phyloP scores from a whole-genome alignment of 2,797 vertebrate genomes.

The Liparis tanakae region DNA sequence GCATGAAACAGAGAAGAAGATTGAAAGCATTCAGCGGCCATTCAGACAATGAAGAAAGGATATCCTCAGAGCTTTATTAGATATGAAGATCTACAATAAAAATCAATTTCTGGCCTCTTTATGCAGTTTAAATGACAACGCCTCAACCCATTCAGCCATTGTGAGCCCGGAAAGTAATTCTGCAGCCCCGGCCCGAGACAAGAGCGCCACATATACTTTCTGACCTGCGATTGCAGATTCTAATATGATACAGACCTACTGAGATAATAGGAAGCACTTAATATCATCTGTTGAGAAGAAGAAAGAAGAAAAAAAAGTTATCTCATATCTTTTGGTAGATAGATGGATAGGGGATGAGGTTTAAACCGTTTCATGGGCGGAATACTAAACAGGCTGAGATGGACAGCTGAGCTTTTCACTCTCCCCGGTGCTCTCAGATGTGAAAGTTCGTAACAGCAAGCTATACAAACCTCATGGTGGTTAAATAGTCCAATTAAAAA shows the following conservation, averaged over 20 bases:
- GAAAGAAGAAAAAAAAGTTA: conserved; percentile 90
- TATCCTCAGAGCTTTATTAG: conserved; percentile 99
- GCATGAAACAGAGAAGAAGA: conserved; percentile 99
- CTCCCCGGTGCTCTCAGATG: conserved; percentile 32
- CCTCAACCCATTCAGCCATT: conserved; percentile 98
- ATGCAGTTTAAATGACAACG: conserved; percentile 99
- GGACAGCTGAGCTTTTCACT: conserved; percentile 67
- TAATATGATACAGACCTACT: conserved; percentile 99
- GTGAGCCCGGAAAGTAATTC: conserved; percentile 99
- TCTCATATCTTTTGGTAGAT: conserved; percentile 94
- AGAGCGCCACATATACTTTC: conserved; percentile 92
- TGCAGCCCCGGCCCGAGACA: conserved; percentile 93
- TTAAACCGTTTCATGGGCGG: conserved; percentile 92
- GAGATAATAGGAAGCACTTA: conserved; percentile 99
- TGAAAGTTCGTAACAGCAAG: conserved; percentile 26
- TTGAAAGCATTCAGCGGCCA: conserved; percentile 99
- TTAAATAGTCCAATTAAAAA: conserved; percentile 1
- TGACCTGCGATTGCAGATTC: conserved; percentile 99
- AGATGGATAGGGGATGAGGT: conserved; percentile 84
- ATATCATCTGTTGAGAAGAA: conserved; percentile 91
- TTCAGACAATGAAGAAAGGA: conserved; percentile 99
- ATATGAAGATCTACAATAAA: conserved; percentile 99
- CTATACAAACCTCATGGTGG: neutral
- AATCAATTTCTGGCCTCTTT: conserved; percentile 99
- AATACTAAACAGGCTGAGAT: conserved; percentile 90